Evolutionary conservation across 2,797 vertebrate genomes (phyloP).

Genomic region (Tragopan temminckii): DNA sequence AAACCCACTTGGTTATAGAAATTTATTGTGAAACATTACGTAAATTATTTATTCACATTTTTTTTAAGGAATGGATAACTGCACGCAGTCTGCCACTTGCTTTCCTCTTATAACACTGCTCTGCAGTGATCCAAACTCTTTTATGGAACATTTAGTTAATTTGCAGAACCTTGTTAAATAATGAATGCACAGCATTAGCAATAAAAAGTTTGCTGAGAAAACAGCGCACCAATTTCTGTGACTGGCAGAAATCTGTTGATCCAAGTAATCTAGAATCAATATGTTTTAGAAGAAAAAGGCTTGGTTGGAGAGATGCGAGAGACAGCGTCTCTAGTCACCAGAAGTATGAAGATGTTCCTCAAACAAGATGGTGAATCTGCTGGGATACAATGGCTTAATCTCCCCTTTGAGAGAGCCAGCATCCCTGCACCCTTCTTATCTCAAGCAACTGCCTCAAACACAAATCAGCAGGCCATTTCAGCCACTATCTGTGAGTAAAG

Average conservation of each 20-base stretch:
- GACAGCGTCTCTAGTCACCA: background rate
- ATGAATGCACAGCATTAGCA: background rate
- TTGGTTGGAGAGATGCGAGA: background rate
- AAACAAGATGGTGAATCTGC: background rate
- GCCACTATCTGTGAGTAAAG: background rate
- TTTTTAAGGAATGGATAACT: background rate
- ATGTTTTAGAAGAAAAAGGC: background rate
- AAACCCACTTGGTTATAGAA: background rate
- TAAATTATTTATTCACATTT: constrained; percentile 20
- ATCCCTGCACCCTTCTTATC: background rate
- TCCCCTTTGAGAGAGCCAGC: background rate
- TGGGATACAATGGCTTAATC: background rate
- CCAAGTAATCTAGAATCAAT: background rate
- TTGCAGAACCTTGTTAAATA: background rate
- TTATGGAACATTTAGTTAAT: background rate
- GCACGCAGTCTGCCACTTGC: background rate
- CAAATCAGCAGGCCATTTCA: background rate
- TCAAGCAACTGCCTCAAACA: background rate
- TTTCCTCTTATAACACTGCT: background rate
- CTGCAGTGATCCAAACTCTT: background rate
- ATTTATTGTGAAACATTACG: background rate
- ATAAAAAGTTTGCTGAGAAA: background rate
- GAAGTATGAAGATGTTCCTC: background rate
- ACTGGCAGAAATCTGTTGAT: background rate
- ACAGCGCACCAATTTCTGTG: background rate